A percentile compares a stretch with the other conserved stretches of the same genome.
These are phyloP conservation scores for Atlantisia rogersi DNA, from an alignment of 2,113 vertebrate genomes.

Conservation along the genomic window DNA sequence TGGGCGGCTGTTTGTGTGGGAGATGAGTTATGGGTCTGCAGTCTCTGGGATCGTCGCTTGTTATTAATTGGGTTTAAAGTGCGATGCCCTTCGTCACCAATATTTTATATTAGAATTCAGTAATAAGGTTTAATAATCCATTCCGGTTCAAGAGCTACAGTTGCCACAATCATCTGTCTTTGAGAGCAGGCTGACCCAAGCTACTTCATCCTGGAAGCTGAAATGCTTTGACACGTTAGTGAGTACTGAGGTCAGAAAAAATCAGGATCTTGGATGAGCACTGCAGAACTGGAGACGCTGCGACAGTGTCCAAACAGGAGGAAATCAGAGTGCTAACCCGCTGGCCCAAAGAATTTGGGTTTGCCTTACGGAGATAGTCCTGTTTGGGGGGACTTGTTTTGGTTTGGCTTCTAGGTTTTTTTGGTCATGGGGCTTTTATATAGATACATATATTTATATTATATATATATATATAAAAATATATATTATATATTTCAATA, in stretches of 20 bases:
- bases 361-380: not conserved
- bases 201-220: not conserved
- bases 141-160: not conserved
- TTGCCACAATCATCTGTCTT: not conserved
- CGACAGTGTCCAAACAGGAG: not conserved
- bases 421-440: not conserved
- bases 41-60: not conserved
- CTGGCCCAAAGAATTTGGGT: not conserved
- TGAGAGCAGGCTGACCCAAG: not conserved
- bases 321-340: not conserved
- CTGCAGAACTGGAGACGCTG: not conserved
- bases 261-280: not conserved
- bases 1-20: conserved; percentile 40
- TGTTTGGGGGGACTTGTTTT: not conserved
- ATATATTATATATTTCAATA: no score
- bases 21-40: conserved; percentile 37
- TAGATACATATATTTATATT: no score
- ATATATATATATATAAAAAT: no score
- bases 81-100: not conserved
- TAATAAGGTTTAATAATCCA: conserved; percentile 16
- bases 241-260: conserved; percentile 16
- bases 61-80: conserved; percentile 55
- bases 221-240: conserved; percentile 19
- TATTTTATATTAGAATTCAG: conserved; percentile 47
- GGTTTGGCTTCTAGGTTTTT: not conserved